phyloP scores from a whole-genome alignment of 2,888 invertebrate genomes.

The Thyatira batis region DNA sequence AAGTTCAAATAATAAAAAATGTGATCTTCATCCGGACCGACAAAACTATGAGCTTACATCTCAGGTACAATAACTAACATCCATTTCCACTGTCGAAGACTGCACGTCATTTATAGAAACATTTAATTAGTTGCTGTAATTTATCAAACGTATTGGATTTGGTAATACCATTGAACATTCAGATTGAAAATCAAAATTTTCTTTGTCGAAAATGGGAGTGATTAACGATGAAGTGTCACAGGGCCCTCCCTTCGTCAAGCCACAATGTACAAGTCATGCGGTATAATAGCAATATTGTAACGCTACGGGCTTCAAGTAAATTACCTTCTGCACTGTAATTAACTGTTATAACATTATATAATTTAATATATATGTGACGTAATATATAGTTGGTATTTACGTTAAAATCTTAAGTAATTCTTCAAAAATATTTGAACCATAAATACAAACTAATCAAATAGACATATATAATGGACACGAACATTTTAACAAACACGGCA shows the following conservation, averaged over 20 bases:
- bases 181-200: conserved; percentile 78
- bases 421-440: background rate
- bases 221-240: conserved; percentile 77
- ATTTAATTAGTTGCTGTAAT: conserved; percentile 66
- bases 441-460: background rate
- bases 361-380: conserved; percentile 34
- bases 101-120: conserved; percentile 33
- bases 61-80: conserved; percentile 37
- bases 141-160: conserved; percentile 67
- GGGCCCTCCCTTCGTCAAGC: conserved; percentile 60
- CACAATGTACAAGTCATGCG: conserved; percentile 72
- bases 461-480: conserved; percentile 47
- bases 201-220: conserved; percentile 64
- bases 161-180: conserved; percentile 63
- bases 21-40: conserved; percentile 51
- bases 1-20: conserved; percentile 52
- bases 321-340: conserved; percentile 67
- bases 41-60: conserved; percentile 47
- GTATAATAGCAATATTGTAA: conserved; percentile 77
- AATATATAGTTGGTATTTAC: too few species aligned
- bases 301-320: conserved; percentile 65
- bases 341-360: conserved; percentile 56
- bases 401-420: conserved; percentile 24
- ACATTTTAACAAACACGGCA: conserved; percentile 55
- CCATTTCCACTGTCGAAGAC: conserved; percentile 32